Base-by-base conservation (phyloP, 2,113 vertebrate genomes). In the Agapornis roseicollis region DNA sequence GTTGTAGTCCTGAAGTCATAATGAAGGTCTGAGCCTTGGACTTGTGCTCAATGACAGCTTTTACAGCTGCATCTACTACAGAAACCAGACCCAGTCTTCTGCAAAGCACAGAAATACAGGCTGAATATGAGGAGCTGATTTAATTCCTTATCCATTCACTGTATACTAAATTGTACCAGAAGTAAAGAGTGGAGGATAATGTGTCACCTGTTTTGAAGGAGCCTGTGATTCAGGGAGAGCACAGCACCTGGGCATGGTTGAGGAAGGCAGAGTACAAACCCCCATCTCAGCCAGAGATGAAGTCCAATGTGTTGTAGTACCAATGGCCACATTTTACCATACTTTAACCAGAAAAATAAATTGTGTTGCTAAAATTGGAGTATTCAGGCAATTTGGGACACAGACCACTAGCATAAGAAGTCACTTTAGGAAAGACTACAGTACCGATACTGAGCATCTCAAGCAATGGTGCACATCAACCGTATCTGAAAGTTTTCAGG, bases 141-240 rank as follows among this genome's bases (percentile, higher is more conserved):
- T 25, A 60, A 60, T 29, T 46, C n/a, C 19, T 60, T n/a, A 56
- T 7, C 61, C 17, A 24, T 46, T 46, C 60, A 31, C 31, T 28
- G 35, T 1, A 23, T 3, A 56, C 39, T 53, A 42, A 42, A 33
- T 8, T 1, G 1, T 11, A 47, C 58, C 0, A 5, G 69, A 31
- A 60, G 50, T 4, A 31, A 70, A 69, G 23, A 47, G 35, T 1
- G 31, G 44, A 53, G 56, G 27, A 28, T 0, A 7, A 37, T 4
- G 31, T 24, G 17, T 15, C 17, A 4, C 28, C 18, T 8, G 17
- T 73, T 58, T 6, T 28, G 66, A 42, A 53, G 61, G 46, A 17
- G 17, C 1, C 0, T 8, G 42, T 2, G 50, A 33, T 11, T 23
- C 15, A 22, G 10, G 28, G 58, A 44, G 46, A 42, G 47, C 27